A percentile compares a stretch with the other conserved stretches of the same genome.
phyloP scores from a whole-genome alignment of 2,797 vertebrate species.

The Fringilla coelebs region DNA sequence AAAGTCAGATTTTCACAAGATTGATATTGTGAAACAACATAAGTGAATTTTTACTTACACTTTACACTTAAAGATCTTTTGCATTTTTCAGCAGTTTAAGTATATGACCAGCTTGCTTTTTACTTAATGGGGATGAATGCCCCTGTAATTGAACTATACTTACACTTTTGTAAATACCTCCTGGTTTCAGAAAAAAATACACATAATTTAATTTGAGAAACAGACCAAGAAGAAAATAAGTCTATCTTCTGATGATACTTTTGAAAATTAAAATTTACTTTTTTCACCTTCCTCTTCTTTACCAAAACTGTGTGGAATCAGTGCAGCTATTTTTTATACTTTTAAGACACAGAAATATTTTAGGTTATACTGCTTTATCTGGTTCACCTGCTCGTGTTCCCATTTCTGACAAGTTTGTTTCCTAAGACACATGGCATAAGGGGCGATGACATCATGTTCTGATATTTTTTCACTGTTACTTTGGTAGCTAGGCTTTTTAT shows the following conservation, averaged over 20 bases:
- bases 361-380: background rate
- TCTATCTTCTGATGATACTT: background rate
- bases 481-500: background rate
- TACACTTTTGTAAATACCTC: background rate
- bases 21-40: background rate
- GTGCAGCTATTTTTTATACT: background rate
- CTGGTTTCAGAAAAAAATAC: background rate
- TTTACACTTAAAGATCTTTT: background rate
- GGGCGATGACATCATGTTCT: background rate
- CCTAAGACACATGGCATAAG: background rate
- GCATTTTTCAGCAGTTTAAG: background rate
- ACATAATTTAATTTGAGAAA: background rate
- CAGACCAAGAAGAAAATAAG: background rate
- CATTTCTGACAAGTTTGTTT: background rate
- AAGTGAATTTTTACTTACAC: background rate
- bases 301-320: background rate
- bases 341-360: background rate
- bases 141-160: background rate
- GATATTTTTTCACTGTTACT: background rate
- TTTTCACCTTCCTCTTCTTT: background rate
- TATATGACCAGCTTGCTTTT: background rate
- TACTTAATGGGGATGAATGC: background rate
- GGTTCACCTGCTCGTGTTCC: background rate
- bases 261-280: background rate
- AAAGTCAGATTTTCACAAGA: background rate